These are phyloP conservation scores for Pachypanchax playfairii DNA, from an alignment of 2,113 vertebrate species.

Conservation along the genomic window DNA sequence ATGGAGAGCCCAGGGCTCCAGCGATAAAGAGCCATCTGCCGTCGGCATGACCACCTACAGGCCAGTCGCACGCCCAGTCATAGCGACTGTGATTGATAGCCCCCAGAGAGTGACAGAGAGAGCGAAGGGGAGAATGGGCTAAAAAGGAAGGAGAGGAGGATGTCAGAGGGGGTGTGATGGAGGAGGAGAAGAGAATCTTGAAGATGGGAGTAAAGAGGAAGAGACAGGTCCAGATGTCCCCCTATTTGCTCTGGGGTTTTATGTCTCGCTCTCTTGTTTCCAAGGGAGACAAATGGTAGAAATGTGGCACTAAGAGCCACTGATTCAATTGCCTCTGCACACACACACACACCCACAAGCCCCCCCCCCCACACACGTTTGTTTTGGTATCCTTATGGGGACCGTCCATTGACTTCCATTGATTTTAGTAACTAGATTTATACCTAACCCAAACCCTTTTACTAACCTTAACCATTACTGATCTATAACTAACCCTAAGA, in stretches of 20 bases:
- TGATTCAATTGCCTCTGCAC: constrained; percentile 50
- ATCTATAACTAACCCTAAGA: too few relatives aligned
- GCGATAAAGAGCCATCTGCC: constrained; percentile 81
- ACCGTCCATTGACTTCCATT: too few relatives aligned
- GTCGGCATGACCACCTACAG: constrained; percentile 77
- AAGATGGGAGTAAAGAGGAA: constrained; percentile 21
- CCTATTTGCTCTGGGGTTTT: constrained; percentile 60
- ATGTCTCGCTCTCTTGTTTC: constrained; percentile 59
- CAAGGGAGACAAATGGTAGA: constrained; percentile 75
- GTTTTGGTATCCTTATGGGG: too few relatives aligned
- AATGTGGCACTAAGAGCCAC: constrained; percentile 68
- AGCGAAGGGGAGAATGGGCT: constrained; percentile 21
- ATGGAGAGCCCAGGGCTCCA: constrained; percentile 71
- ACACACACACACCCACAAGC: constrained; percentile 19
- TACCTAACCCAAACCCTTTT: too few relatives aligned
- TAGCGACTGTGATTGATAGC: constrained; percentile 72
- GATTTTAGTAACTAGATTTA: too few relatives aligned
- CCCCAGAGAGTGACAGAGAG: constrained; percentile 59
- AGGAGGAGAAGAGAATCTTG: constrained; percentile 9
- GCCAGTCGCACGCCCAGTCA: constrained; percentile 61
- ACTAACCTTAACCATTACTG: too few relatives aligned
- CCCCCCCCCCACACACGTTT: constrained; percentile 20
- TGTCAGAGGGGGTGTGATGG: constrained; percentile 25
- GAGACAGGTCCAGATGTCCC: constrained; percentile 69
- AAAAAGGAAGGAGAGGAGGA: constrained; percentile 27